Evolutionary conservation across 2,888 invertebrate genomes (phyloP), one percentile per base, ranked within the genome.

Genomic region (Cephonodes hylas): DNA sequence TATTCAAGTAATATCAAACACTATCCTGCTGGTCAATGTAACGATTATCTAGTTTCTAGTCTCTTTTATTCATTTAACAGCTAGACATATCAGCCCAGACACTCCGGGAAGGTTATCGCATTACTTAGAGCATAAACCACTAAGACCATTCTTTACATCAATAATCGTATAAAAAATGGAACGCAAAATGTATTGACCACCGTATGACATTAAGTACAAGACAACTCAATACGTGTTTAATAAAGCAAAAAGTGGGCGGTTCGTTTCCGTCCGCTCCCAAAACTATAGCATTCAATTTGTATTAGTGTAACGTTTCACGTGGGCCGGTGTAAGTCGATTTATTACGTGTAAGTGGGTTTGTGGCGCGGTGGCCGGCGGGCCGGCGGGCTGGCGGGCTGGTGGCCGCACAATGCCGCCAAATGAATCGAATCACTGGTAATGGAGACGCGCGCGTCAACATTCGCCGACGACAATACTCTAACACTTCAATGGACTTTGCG

Each of bases 341-440:
- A 58, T 46, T 38, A 56, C 42, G 62, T 58, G 22, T 58, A 60
- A 64, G 57, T 65, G 63, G 63, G 63, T 64, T 65, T 53, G 59
- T 53, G 45, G 59, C 60, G 27, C n/a, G 48, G 48, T 25, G 15
- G 4, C 2, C 23, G 25, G 53, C 18, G 53, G 6, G 53, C 18
- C n/a, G 20, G 45, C 22, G 22, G 46, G 13, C 25, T n/a, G 23
- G 23, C 46, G n/a, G 23, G 13, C 59, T 7, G 27, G 42, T 62
- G 58, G 23, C 53, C 46, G 57, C 64, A 53, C 62, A 64, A 60
- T 60, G 60, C 23, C 27, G 18, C 27, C 58, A 58, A 61, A 63
- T 67, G 68, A 68, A 69, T 70, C 67, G 73, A 68, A 65, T 70
- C 68, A 62, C 61, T 48, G 66, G 71, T 75, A 73, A 73, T 71